Evolutionary conservation across 2,888 invertebrate genomes (phyloP).

Genomic region (Meta bourneti): DNA sequence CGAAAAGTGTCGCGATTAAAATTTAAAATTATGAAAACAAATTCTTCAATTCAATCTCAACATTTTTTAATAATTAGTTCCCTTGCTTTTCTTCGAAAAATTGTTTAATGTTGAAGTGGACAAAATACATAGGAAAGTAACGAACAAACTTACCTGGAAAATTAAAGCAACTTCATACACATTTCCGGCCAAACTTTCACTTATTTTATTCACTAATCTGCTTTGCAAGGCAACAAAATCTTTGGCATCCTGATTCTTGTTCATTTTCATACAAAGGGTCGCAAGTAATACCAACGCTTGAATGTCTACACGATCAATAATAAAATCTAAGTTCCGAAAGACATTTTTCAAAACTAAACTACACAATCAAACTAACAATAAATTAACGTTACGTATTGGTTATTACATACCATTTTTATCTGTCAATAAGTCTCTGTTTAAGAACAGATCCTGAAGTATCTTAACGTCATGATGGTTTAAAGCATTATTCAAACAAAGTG

Average conservation of each 20-base stretch:
- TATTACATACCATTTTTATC: too few relatives aligned
- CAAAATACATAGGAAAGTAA: slow-evolving; percentile 12
- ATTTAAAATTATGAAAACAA: too few relatives aligned
- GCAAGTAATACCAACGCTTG: slow-evolving; percentile 30
- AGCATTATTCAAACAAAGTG: slow-evolving; percentile 36
- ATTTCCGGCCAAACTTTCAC: slow-evolving; percentile 12
- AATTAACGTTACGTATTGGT: too few relatives aligned
- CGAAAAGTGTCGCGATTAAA: too few relatives aligned
- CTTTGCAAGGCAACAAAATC: background rate
- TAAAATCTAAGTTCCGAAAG: background rate
- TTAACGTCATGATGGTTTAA: background rate
- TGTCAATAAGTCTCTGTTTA: background rate
- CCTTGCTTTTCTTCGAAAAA: background rate
- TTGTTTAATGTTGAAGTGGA: too few relatives aligned
- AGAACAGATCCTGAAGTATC: slow-evolving; percentile 12
- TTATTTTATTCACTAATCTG: background rate
- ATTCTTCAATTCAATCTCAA: too few relatives aligned
- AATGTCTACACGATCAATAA: slow-evolving; percentile 4
- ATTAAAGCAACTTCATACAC: slow-evolving; percentile 51
- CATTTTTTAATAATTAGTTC: background rate
- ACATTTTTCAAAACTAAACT: too few relatives aligned
- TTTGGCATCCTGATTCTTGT: too few relatives aligned
- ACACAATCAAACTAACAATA: too few relatives aligned
- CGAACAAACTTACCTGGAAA: slow-evolving; percentile 43
- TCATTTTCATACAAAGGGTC: background rate